A percentile compares a stretch with the other conserved stretches of the same genome.
Conservation (phyloP, 1,140 invertebrate genomes). For the Drosophila kohkoa region DNA sequence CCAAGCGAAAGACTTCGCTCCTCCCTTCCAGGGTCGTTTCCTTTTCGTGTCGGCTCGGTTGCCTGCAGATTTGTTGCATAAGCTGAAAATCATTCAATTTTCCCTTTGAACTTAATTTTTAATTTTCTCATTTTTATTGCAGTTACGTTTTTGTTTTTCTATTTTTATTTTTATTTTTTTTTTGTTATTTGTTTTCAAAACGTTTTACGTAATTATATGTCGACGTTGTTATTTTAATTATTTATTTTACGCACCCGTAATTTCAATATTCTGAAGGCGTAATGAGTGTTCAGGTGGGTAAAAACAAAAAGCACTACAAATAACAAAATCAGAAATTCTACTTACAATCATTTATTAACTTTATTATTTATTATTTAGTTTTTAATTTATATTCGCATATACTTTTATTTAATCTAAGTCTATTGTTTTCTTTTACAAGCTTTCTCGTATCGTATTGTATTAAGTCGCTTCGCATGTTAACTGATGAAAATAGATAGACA, state of each 20-base stretch:
- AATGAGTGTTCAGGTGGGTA: conserved; percentile 78
- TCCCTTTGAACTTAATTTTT: conserved; percentile 30
- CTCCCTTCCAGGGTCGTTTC: conserved; percentile 68
- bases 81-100: conserved; percentile 57
- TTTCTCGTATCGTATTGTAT: neutral
- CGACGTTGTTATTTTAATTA: conserved; percentile 33
- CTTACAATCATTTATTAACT: neutral
- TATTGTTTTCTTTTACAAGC: neutral
- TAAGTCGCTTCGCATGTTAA: conserved; percentile 14
- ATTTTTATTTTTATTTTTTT: conserved; percentile 36
- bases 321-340: conserved; percentile 1
- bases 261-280: conserved; percentile 30
- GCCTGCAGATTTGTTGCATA: conserved; percentile 76
- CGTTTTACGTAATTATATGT: conserved; percentile 43
- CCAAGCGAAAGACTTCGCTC: conserved; percentile 15
- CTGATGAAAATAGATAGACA: conserved; percentile 12
- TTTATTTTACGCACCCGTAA: conserved; percentile 42
- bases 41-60: conserved; percentile 20
- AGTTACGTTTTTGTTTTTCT: conserved; percentile 42
- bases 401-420: conserved; percentile 6
- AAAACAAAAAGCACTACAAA: conserved; percentile 40
- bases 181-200: conserved; percentile 21
- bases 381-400: neutral
- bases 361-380: neutral
- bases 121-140: conserved; percentile 43